Conservation (phyloP, 2,797 vertebrate genomes). For the Phoxinus dragarum region DNA sequence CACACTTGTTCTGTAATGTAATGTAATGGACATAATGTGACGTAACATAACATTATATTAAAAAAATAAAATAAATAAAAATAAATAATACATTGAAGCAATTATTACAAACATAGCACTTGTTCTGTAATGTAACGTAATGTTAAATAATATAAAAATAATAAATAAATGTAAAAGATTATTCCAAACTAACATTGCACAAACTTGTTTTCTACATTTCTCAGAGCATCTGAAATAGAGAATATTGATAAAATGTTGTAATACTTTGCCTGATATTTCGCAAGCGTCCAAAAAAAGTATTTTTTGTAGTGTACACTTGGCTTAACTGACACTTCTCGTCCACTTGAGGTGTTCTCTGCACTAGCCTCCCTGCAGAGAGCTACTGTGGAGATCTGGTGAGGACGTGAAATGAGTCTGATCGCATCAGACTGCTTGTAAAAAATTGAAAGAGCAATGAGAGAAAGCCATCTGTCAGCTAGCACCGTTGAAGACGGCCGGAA, state of each 20-base stretch:
- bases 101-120: too few species aligned
- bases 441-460: conserved; percentile 65
- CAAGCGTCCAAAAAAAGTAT: background rate
- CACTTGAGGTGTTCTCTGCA: background rate
- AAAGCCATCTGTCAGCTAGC: conserved; percentile 66
- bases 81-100: too few species aligned
- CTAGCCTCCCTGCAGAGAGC: background rate
- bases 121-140: background rate
- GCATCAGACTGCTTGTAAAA: conserved; percentile 65
- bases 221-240: background rate
- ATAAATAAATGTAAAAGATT: background rate
- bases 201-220: background rate
- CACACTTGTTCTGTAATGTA: too few species aligned
- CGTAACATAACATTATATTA: too few species aligned
- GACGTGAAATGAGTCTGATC: conserved; percentile 63
- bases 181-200: background rate
- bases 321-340: background rate
- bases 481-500: background rate
- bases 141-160: too few species aligned
- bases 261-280: background rate
- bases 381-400: background rate
- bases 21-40: too few species aligned
- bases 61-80: too few species aligned
- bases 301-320: background rate
- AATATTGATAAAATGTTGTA: background rate